A percentile compares a stretch with the other conserved stretches of the same genome.
Conservation (phyloP, 2,113 vertebrate species). For the Castor canadensis region DNA sequence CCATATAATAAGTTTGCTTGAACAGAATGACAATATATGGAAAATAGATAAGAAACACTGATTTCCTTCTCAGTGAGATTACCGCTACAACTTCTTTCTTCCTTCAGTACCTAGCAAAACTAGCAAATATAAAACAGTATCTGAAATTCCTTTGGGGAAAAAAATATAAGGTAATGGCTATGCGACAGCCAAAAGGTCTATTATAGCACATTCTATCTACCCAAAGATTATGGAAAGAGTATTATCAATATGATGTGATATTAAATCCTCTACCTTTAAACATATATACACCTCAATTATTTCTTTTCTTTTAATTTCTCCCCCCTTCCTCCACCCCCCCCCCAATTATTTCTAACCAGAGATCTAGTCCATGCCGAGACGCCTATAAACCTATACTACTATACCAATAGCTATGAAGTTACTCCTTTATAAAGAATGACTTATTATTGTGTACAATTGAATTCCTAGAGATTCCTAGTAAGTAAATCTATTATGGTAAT, state of each 20-base stretch:
- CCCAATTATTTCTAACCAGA: constrained; percentile 19
- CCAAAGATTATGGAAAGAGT: not conserved
- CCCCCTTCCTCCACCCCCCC: too few relatives aligned
- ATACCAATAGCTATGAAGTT: not conserved
- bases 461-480: not conserved
- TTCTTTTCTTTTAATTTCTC: too few relatives aligned
- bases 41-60: constrained; percentile 69
- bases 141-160: constrained; percentile 1
- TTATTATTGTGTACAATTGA: not conserved
- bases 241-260: not conserved
- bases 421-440: not conserved
- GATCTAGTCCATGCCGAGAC: not conserved
- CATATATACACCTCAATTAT: not conserved
- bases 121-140: constrained; percentile 62
- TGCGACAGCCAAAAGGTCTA: not conserved
- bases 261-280: not conserved
- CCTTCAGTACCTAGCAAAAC: constrained; percentile 44
- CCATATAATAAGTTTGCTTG: constrained; percentile 50
- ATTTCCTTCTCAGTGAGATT: constrained; percentile 59
- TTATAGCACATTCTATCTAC: not conserved
- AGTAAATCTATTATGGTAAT: constrained; percentile 36
- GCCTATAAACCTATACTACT: not conserved
- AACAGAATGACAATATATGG: constrained; percentile 67
- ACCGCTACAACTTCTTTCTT: constrained; percentile 7
- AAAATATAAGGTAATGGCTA: not conserved